These are phyloP conservation scores for Drosophila kurseongensis DNA, from an alignment of 1,140 invertebrate genomes.

Conservation along the genomic window DNA sequence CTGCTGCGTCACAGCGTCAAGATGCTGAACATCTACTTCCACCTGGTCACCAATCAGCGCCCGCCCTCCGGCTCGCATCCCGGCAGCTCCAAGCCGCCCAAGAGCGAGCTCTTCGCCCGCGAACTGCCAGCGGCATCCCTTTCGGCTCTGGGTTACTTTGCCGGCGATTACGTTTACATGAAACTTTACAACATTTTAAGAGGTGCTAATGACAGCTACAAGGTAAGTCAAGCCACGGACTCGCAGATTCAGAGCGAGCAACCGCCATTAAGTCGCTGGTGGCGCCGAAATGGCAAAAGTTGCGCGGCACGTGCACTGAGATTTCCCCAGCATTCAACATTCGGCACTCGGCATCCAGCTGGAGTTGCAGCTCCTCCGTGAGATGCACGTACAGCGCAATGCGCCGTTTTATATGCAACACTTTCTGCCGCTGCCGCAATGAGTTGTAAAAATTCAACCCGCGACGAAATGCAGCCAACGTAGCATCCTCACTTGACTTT, in stretches of 20 bases:
- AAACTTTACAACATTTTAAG: constrained; percentile 90
- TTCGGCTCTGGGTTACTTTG: constrained; percentile 87
- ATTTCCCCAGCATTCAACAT: constrained; percentile 53
- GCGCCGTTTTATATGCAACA: constrained; percentile 80
- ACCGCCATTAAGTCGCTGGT: constrained; percentile 68
- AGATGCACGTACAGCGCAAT: constrained; percentile 72
- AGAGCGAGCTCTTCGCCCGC: constrained; percentile 85
- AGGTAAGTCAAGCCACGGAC: constrained; percentile 85
- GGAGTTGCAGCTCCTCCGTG: not conserved
- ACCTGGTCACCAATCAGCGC: constrained; percentile 89
- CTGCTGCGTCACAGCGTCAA: constrained; percentile 88
- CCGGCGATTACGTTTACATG: constrained; percentile 89
- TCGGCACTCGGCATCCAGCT: constrained; percentile 18
- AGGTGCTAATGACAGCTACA: constrained; percentile 91
- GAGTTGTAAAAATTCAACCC: constrained; percentile 75
- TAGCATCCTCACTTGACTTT: constrained; percentile 63
- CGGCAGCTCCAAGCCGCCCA: constrained; percentile 84
- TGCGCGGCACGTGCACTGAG: constrained; percentile 71
- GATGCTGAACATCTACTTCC: constrained; percentile 90
- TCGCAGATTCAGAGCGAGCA: constrained; percentile 24
- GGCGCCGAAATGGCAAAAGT: constrained; percentile 74
- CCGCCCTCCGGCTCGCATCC: constrained; percentile 26
- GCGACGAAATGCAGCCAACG: constrained; percentile 58
- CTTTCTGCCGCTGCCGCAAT: constrained; percentile 56
- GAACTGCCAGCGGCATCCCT: constrained; percentile 43